Conservation (phyloP, 1,140 invertebrate species). For the Zaprionus nigranus region DNA sequence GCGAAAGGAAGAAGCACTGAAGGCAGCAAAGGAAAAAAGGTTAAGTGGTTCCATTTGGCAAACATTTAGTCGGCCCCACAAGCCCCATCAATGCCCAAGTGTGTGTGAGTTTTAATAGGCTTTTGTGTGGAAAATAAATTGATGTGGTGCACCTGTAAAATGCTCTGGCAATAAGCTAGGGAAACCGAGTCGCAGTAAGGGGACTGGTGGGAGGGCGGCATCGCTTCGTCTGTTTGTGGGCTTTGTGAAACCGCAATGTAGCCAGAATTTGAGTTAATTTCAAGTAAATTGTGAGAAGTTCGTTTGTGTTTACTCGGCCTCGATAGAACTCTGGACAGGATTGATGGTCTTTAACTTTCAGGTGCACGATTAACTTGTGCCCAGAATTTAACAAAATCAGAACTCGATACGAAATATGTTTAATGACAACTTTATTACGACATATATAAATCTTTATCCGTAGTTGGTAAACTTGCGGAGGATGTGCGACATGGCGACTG, state of each 20-base stretch:
- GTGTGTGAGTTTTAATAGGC: conserved; percentile 78
- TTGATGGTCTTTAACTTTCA: not conserved
- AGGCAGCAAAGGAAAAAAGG: conserved; percentile 59
- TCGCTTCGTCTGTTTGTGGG: conserved; percentile 41
- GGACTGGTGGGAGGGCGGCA: not conserved
- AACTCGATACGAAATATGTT: not conserved
- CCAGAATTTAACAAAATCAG: not conserved
- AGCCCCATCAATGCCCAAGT: conserved; percentile 56
- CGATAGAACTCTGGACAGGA: conserved; percentile 1
- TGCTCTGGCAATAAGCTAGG: conserved; percentile 56
- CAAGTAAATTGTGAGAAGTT: conserved; percentile 76
- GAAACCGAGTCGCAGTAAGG: conserved; percentile 17
- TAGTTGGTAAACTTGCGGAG: conserved; percentile 63
- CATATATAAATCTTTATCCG: conserved; percentile 29
- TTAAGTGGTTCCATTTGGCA: conserved; percentile 82
- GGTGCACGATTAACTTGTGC: not conserved
- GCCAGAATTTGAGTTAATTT: conserved; percentile 74
- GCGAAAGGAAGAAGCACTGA: conserved; percentile 1
- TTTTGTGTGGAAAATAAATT: conserved; percentile 82
- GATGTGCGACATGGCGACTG: conserved; percentile 73
- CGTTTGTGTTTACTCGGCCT: conserved; percentile 42
- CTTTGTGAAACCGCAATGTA: conserved; percentile 67
- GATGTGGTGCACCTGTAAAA: conserved; percentile 80
- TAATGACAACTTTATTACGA: conserved; percentile 31
- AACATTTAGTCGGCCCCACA: conserved; percentile 66